A percentile compares a stretch with the other conserved stretches of the same genome.
Conservation (phyloP, 2,113 vertebrate genomes). For the Fregata magnificens region DNA sequence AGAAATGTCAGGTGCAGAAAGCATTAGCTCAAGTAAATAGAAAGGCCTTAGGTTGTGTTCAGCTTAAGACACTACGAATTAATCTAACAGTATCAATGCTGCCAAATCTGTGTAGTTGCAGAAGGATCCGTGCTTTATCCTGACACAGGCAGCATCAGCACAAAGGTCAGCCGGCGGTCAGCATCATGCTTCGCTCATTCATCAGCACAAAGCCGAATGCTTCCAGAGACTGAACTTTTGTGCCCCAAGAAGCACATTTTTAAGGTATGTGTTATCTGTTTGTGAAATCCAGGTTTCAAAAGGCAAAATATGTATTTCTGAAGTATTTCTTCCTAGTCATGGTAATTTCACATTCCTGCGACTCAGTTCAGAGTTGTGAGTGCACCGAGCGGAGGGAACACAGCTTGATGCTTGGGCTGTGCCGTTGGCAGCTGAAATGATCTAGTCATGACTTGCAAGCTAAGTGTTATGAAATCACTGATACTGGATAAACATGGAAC, state of each 20-base stretch:
- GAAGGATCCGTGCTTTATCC: background rate
- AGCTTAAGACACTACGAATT: background rate
- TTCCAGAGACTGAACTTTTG: background rate
- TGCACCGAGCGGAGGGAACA: background rate
- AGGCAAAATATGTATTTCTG: background rate
- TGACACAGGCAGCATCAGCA: background rate
- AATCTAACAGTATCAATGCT: background rate
- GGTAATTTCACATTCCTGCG: background rate
- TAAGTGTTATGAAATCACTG: slow-evolving; percentile 17
- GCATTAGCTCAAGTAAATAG: background rate
- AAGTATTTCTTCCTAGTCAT: background rate
- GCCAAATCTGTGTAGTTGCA: background rate
- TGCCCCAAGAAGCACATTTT: background rate
- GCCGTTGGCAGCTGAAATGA: background rate
- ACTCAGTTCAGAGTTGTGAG: background rate
- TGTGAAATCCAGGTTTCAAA: background rate
- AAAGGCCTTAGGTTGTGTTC: background rate
- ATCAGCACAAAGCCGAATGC: background rate
- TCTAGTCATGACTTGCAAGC: slow-evolving; percentile 12
- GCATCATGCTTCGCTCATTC: background rate
- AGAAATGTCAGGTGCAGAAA: background rate
- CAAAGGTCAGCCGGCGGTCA: background rate
- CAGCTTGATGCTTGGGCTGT: background rate
- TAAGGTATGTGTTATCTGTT: background rate
- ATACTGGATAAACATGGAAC: background rate